Conservation (phyloP, 2,113 vertebrate species). For the Podarcis cretensis region DNA sequence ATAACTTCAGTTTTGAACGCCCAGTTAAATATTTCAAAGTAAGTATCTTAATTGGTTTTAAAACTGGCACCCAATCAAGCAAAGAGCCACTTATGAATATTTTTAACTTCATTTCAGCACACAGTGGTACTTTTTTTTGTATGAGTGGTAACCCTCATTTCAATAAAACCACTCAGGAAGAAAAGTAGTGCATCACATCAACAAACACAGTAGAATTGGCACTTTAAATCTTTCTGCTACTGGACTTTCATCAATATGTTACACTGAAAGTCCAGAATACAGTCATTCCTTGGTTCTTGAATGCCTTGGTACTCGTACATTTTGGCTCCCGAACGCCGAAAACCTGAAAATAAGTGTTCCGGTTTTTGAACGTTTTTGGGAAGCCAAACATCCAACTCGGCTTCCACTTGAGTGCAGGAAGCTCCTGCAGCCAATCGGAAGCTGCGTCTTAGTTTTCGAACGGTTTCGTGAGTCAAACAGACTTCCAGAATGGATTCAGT, state of each 20-base stretch:
- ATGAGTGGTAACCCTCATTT: background rate
- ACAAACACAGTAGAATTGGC: background rate
- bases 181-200: background rate
- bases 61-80: slow-evolving; percentile 43
- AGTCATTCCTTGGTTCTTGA: too few species aligned
- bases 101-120: slow-evolving; percentile 22
- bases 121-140: background rate
- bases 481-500: too few species aligned
- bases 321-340: too few species aligned
- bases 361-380: too few species aligned
- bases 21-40: slow-evolving; percentile 38
- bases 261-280: background rate
- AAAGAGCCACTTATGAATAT: background rate
- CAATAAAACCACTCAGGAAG: slow-evolving; percentile 4
- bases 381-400: too few species aligned
- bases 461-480: too few species aligned
- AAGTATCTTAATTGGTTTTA: slow-evolving; percentile 39
- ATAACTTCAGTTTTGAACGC: slow-evolving; percentile 43
- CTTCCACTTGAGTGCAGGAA: too few species aligned
- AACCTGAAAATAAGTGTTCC: too few species aligned
- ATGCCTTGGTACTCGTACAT: too few species aligned
- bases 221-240: background rate
- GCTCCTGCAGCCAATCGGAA: too few species aligned
- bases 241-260: background rate
- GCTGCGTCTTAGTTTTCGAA: too few species aligned